phyloP scores from a whole-genome alignment of 2,113 vertebrate species.

The Mus spicilegus region DNA sequence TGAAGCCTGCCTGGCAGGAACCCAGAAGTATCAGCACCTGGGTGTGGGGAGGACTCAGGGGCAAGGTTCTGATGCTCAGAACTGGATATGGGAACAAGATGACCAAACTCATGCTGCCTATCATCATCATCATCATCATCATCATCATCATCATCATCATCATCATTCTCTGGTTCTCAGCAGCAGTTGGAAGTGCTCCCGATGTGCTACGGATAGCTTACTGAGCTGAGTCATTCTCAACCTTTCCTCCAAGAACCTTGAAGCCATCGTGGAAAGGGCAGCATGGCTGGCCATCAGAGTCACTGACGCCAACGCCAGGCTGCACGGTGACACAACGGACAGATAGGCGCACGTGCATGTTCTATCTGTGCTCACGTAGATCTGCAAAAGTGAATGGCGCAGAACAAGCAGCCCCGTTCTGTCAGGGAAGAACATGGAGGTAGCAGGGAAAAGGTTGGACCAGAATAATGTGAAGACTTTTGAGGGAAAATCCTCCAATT shows the following conservation, averaged over 20 bases:
- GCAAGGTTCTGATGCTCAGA: constrained; percentile 98
- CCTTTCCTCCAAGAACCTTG: constrained; percentile 97
- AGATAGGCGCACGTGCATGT: constrained; percentile 60
- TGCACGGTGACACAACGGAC: constrained; percentile 98
- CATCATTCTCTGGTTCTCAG: constrained; percentile 96
- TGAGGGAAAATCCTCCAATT: neutral
- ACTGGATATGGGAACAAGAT: constrained; percentile 98
- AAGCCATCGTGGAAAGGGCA: constrained; percentile 95
- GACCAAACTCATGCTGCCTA: constrained; percentile 97
- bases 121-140: too few relatives aligned
- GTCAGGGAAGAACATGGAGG: neutral
- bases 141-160: too few relatives aligned
- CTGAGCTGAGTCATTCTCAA: constrained; percentile 98
- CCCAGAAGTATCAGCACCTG: constrained; percentile 98
- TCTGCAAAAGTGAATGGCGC: neutral
- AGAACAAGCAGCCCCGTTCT: neutral
- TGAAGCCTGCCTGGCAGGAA: constrained; percentile 96
- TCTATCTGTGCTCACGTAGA: constrained; percentile 87
- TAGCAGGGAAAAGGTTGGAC: neutral
- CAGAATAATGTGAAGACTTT: neutral
- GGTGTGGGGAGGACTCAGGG: constrained; percentile 97
- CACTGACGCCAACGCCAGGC: constrained; percentile 97
- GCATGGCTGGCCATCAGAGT: constrained; percentile 97
- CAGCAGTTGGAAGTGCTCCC: constrained; percentile 97
- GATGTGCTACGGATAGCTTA: constrained; percentile 98